Conservation (phyloP, 2,113 vertebrate species). For the Scophthalmus maximus region DNA sequence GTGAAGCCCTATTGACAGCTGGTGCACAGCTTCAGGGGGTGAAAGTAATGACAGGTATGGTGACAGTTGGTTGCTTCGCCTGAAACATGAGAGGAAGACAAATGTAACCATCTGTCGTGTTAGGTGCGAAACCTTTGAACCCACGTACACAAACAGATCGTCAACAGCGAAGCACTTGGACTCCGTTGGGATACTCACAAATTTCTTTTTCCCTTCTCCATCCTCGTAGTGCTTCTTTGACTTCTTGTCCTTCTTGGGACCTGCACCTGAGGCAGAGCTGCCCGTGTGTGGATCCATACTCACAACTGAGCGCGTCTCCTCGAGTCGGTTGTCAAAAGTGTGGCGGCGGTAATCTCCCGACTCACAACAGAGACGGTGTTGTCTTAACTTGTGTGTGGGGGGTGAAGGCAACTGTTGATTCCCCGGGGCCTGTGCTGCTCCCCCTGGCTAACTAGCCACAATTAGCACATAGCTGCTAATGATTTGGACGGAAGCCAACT, state of each 20-base stretch:
- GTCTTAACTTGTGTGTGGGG: conserved; percentile 5
- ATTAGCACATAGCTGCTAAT: conserved; percentile 68
- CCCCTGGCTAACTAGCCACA: conserved; percentile 66
- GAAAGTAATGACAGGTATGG: conserved; percentile 51
- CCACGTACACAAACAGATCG: neutral
- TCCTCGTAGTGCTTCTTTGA: conserved; percentile 83
- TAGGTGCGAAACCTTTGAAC: neutral
- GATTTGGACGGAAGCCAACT: conserved; percentile 63
- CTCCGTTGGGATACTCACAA: conserved; percentile 77
- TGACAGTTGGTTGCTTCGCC: conserved; percentile 18
- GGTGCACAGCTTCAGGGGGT: conserved; percentile 11
- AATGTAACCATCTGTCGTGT: conserved; percentile 9
- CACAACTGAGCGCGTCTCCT: conserved; percentile 48
- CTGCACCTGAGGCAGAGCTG: conserved; percentile 75
- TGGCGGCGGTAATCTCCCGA: conserved; percentile 15
- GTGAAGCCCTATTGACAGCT: too few relatives aligned
- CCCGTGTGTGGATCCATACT: conserved; percentile 81
- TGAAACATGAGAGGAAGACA: conserved; percentile 27
- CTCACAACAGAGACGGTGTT: neutral
- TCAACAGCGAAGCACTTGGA: neutral
- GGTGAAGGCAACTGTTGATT: too few relatives aligned
- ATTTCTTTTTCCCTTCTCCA: conserved; percentile 85
- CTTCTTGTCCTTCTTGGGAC: conserved; percentile 84
- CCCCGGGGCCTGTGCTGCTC: conserved; percentile 31
- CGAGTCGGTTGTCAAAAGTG: conserved; percentile 41